Conservation (phyloP, 2,888 invertebrate genomes). For the Apeira syringaria region DNA sequence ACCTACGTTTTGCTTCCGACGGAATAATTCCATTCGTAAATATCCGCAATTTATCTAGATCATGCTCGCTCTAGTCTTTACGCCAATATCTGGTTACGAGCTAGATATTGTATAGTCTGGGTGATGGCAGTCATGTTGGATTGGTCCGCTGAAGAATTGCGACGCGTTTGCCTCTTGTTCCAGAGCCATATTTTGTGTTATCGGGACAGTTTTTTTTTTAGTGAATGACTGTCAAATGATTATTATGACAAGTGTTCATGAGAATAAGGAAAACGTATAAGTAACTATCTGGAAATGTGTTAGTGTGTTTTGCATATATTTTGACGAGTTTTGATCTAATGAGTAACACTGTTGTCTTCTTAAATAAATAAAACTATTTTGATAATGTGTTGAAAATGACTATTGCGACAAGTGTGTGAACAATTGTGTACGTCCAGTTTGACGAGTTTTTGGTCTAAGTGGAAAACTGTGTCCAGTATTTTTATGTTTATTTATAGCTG, state of each 20-base stretch:
- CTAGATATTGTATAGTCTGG: slow-evolving; percentile 10
- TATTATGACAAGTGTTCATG: not conserved
- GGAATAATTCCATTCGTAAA: too few species aligned
- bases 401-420: not conserved
- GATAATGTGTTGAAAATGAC: not conserved
- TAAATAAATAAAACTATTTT: too few species aligned
- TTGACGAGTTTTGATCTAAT: too few species aligned
- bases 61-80: slow-evolving; percentile 5
- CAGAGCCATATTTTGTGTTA: not conserved
- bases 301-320: too few species aligned
- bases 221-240: not conserved
- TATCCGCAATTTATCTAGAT: too few species aligned
- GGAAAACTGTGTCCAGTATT: not conserved
- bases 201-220: not conserved
- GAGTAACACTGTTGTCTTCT: too few species aligned
- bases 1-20: too few species aligned
- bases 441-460: not conserved
- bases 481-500: too few species aligned
- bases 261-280: too few species aligned
- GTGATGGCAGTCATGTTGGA: slow-evolving; percentile 15
- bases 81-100: slow-evolving; percentile 17
- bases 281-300: too few species aligned
- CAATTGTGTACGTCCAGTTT: too few species aligned
- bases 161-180: slow-evolving; percentile 12
- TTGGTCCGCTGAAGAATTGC: slow-evolving; percentile 13